phyloP scores from a whole-genome alignment of 2,113 vertebrate species.

The Dendrocopos noguchii region DNA sequence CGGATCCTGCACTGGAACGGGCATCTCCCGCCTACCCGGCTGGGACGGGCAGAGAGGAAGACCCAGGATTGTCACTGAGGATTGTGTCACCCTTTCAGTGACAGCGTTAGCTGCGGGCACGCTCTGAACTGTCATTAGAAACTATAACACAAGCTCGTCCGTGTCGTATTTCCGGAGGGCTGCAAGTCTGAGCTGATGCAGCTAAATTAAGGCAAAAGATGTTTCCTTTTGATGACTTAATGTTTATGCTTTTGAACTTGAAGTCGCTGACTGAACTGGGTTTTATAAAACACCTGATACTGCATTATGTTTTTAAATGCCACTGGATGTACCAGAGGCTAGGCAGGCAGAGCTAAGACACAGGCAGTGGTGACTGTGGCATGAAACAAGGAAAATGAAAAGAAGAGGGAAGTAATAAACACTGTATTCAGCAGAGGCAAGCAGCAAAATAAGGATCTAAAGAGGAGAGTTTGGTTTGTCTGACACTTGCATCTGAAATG shows the following conservation, averaged over 20 bases:
- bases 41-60: not conserved
- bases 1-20: not conserved
- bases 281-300: not conserved
- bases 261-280: not conserved
- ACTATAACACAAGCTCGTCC: not conserved
- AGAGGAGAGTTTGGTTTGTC: not conserved
- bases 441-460: not conserved
- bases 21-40: not conserved
- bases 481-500: slow-evolving; percentile 15
- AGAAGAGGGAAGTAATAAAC: not conserved
- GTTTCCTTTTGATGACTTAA: not conserved
- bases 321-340: not conserved
- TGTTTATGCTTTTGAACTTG: not conserved
- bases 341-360: not conserved
- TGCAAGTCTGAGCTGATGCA: rapidly evolving
- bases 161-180: not conserved
- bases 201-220: not conserved
- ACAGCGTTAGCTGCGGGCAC: not conserved
- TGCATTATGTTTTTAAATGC: not conserved
- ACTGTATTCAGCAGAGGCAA: not conserved
- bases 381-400: not conserved
- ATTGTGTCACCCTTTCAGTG: not conserved
- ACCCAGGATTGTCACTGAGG: not conserved
- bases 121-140: not conserved
- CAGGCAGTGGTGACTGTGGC: not conserved